Evolutionary conservation across 2,113 vertebrate genomes (phyloP), one percentile per base, ranked within the genome.

Genomic region (Anhinga rufa): DNA sequence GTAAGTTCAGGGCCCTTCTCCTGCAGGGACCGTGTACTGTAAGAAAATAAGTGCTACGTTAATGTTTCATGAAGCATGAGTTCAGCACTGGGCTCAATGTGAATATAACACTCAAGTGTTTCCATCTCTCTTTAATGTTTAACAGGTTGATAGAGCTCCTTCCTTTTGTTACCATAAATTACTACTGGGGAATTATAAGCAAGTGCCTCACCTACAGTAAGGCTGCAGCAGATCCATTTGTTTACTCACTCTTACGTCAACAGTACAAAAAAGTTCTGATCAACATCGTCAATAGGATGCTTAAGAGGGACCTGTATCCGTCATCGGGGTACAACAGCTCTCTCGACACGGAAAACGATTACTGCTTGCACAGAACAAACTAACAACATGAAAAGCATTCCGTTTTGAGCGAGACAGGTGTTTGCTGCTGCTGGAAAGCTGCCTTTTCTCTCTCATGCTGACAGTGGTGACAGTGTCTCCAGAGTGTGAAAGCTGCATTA

Each of bases 181-280:
- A 94, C 64, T 98, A 98, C 95, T 98, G 98, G 98, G 98, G 98
- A 76, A 94, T 98, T 75, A 86, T 97, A 65, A 98, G 98, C 93
- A 98, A 98, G 97, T 98, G 98, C 97, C 97, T 98, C 72, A 97
- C 98, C 77, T 98, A 98, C 38, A 98, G 98, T 97, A 98, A 98
- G 97, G 98, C 98, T 70, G 98, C 96, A 22, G 98, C 96, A 13
- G 97, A 98, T 85, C 98, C 98, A 2, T 98, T 98, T 44, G 97
- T 99, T 84, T 98, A 98, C 89, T 98, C 98, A 12, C 98, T 98
- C 70, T 97, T 99, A 70, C 97, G 98, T 57, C 98, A 98, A 65
- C 98, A 98, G 90, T 98, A 98, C 98, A 97, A 97, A 90, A 98
- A 98, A 86, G 98, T 98, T 77, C 97, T 98, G 85, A 97, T 98